Evolutionary conservation across 2,113 vertebrate genomes (phyloP).

Genomic region (Alethe castanea): DNA sequence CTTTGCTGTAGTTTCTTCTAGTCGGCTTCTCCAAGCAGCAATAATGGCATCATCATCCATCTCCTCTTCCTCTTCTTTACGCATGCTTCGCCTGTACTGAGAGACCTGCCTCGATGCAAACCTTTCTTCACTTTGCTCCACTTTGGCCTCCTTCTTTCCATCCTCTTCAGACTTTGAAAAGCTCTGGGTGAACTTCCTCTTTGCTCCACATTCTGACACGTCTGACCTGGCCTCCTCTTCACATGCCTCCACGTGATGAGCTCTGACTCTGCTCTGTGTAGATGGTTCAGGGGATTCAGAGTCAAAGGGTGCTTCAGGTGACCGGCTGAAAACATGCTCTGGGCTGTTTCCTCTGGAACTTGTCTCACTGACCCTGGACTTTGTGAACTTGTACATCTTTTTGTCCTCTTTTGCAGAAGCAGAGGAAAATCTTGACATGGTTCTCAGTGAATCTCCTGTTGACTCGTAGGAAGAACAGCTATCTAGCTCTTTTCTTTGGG

Average conservation of each 20-base stretch:
- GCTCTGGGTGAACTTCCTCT: constrained; percentile 79
- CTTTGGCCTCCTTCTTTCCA: constrained; percentile 66
- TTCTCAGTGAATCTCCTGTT: constrained; percentile 63
- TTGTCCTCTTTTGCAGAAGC: constrained; percentile 62
- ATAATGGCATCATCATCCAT: constrained; percentile 87
- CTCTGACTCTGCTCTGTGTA: constrained; percentile 35
- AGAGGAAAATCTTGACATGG: constrained; percentile 72
- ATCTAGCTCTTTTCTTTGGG: constrained; percentile 64
- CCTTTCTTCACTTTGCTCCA: constrained; percentile 69
- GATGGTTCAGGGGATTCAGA: constrained; percentile 61
- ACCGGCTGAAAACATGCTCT: constrained; percentile 61
- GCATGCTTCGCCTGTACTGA: constrained; percentile 56
- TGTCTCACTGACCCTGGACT: constrained; percentile 62
- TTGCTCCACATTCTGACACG: constrained; percentile 70
- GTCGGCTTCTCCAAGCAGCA: constrained; percentile 84
- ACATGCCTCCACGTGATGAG: constrained; percentile 44
- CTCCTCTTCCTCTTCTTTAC: constrained; percentile 71
- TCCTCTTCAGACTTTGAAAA: constrained; percentile 72
- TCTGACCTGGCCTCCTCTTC: constrained; percentile 71
- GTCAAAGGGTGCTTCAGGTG: constrained; percentile 47
- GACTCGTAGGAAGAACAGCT: constrained; percentile 52
- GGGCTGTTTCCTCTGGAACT: constrained; percentile 67
- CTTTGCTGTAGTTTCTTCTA: constrained; percentile 80
- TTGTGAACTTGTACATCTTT: constrained; percentile 62
- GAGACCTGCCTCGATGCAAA: constrained; percentile 64